Evolutionary conservation across 2,888 invertebrate species (phyloP), one percentile per base, ranked within the genome.

Genomic region (Drosophila putrida): DNA sequence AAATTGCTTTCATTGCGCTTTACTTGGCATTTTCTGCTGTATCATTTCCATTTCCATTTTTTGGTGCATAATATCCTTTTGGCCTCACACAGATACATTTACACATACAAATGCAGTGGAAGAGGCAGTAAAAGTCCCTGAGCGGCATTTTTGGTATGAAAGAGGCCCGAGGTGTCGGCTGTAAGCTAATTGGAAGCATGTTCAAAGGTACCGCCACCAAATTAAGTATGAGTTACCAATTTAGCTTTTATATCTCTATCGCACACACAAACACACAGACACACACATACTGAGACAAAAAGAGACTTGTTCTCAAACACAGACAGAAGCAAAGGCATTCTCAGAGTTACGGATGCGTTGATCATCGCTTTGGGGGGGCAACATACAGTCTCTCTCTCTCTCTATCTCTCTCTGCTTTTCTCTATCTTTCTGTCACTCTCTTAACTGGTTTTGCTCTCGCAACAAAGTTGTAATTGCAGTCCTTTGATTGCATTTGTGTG

Each of bases 141-240:
- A 60, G 77, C 75, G 63, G 72, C 65, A 57, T 69, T 55, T 50
- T 36, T 39, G 63, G 75, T 66, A 50, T 67, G 65, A 72, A 76
- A 75, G 71, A 64, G 65, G 90, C 91, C 90, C 80, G 77, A 92
- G 92, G 92, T 92, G 92, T 92, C 92, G 92, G 92, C 90, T 91
- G 89, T 91, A 90, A 91, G 92, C 92, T 92, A 92, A 92, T 92
- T 92, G 92, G 92, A 92, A 90, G 92, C 82, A 86, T 86, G 89
- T 91, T 92, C 92, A 92, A 92, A 92, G 91, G 84, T 69, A 86
- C 92, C 92, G 92, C 90, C 91, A 90, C 90, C 91, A 91, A 91
- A 91, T 91, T 90, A 91, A 91, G 90, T 90, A 86, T 90, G 90
- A 90, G 90, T 91, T 91, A 90, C 91, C 91, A 90, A 90, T 91